Base-by-base conservation (phyloP, 2,797 vertebrate genomes). In the Rousettus madagascariensis region DNA sequence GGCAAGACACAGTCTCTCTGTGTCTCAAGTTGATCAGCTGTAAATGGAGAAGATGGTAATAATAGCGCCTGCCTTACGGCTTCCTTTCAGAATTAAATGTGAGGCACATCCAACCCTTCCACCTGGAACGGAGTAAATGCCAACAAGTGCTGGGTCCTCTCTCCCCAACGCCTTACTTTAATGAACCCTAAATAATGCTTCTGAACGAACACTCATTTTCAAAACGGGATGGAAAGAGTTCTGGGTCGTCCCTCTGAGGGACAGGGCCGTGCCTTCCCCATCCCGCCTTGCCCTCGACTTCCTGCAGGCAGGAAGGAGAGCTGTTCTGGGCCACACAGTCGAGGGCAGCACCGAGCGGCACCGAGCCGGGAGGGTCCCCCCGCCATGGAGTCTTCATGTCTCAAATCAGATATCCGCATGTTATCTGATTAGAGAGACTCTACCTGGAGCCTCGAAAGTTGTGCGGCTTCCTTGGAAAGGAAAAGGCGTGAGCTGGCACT, bases 1-100 rank as follows among this genome's bases (percentile, higher is more conserved):
- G 57, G 68, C 49, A 30, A 85, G 49, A 22, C 33, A 43, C 15
- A 10, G 24, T 55, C 65, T 57, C 77, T 82, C 61, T n/a, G 46
- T 83, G 30, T 49, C 79, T 94, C 26, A 5, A 2, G 90, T 72
- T 93, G 41, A 72, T 65, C 63, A 38, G 6, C 68, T 68, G 12
- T 68, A 79, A 86, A 68, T 51, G 53, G 46, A 26, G 12, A 61
- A 71, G 53, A 61, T 61, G n/a, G 71, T 69, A 71, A 51, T 69
- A 71, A 51, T 38, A 66, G 26, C 53, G 28, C 43, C 65, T 61
- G n/a, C 68, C 30, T 30, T 10, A 7, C 3, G 28, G 46, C 8
- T 24, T 79, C 65, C 90, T 68, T 20, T 63, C 77, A 96, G 66
- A 93, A 49, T 57, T 33, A 28, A 66, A 16, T 26, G 2, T 89